Conservation (phyloP, 2,797 vertebrate species). For the Salmo trutta region DNA sequence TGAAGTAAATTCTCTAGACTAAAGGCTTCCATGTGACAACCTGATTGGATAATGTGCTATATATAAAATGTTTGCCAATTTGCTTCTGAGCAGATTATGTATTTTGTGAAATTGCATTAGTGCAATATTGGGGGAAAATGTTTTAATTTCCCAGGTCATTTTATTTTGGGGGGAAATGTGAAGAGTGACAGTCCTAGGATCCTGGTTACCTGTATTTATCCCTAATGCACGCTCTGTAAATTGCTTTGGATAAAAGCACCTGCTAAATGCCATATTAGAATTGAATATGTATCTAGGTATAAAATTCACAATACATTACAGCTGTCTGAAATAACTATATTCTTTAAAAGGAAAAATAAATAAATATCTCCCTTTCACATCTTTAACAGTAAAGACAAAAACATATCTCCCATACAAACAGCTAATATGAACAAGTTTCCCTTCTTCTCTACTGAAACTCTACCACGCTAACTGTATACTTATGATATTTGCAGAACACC, state of each 20-base stretch:
- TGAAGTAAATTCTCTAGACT: too few relatives aligned
- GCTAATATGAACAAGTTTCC: neutral
- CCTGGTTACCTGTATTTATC: too few relatives aligned
- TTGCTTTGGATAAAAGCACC: neutral
- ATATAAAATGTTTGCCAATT: too few relatives aligned
- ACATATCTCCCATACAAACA: neutral
- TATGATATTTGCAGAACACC: neutral
- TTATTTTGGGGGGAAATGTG: too few relatives aligned
- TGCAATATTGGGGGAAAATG: too few relatives aligned
- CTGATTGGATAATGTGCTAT: too few relatives aligned
- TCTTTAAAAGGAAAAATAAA: conserved; percentile 52
- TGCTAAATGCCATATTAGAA: neutral
- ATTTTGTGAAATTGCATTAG: too few relatives aligned
- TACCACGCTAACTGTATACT: neutral
- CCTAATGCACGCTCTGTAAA: neutral
- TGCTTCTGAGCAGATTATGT: too few relatives aligned
- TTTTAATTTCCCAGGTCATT: too few relatives aligned
- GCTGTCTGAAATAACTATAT: conserved; percentile 29
- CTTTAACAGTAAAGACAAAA: neutral
- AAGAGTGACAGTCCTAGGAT: too few relatives aligned
- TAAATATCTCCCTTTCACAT: conserved; percentile 49
- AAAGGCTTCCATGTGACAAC: too few relatives aligned
- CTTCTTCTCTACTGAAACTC: neutral
- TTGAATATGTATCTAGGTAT: neutral
- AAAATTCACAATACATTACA: conserved; percentile 47